Conservation (phyloP, 92 coral and sea anemone genomes). For the Phenganax stokvisi region DNA sequence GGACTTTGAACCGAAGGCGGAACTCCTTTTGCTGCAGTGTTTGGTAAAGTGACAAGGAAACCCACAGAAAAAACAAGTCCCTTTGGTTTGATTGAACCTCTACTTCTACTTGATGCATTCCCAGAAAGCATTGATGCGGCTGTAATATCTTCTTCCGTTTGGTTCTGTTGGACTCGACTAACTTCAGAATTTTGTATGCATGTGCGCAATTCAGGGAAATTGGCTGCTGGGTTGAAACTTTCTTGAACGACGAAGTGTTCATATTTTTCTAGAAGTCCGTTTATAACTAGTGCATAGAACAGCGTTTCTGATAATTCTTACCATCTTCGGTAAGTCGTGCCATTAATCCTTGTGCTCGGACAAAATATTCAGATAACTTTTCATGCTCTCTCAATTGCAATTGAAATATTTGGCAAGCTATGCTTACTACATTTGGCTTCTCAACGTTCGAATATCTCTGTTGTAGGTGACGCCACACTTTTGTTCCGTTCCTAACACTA, state of each 20-base stretch:
- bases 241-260: constrained; percentile 25
- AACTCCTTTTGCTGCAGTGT: constrained; percentile 7
- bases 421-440: background rate
- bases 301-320: too few relatives aligned
- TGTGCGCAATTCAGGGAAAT: constrained; percentile 11
- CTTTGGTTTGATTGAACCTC: background rate
- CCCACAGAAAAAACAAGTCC: constrained; percentile 8
- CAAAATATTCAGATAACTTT: too few relatives aligned
- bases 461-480: constrained; percentile 12
- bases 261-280: constrained; percentile 11
- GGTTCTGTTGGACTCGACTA: constrained; percentile 17
- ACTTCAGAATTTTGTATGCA: constrained; percentile 21
- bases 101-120: background rate
- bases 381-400: background rate
- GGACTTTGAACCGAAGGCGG: constrained; percentile 8
- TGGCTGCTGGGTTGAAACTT: constrained; percentile 22
- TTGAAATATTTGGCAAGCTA: background rate
- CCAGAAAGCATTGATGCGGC: constrained; percentile 1
- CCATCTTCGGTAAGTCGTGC: too few relatives aligned
- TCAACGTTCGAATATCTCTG: constrained; percentile 22
- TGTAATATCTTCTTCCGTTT: background rate
- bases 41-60: background rate
- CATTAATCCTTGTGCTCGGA: too few relatives aligned
- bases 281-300: background rate
- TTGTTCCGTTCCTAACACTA: constrained; percentile 15